A percentile compares a stretch with the other conserved stretches of the same genome.
Evolutionary conservation across 1,140 invertebrate genomes (phyloP).

Genomic region (Neuroterus valhalla): DNA sequence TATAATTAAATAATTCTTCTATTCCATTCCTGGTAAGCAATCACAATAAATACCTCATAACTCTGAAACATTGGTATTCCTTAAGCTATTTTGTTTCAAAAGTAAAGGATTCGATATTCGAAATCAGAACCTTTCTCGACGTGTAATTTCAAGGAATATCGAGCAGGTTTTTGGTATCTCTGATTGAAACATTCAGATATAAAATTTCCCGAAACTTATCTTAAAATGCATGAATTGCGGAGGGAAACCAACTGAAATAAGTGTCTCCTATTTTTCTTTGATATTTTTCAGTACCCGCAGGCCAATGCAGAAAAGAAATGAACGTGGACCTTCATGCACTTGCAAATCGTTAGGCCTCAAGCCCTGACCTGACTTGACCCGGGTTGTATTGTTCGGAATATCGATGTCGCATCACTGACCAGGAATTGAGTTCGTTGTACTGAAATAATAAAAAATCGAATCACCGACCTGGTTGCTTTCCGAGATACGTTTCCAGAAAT

Average conservation of each 20-base stretch:
- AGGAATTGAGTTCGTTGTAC: conserved; percentile 2
- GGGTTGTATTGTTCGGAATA: conserved; percentile 6
- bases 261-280: neutral
- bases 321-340: conserved; percentile 7
- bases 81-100: no score
- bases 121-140: no score
- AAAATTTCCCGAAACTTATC: neutral
- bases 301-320: conserved; percentile 11
- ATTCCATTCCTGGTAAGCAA: no score
- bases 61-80: no score
- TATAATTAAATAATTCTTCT: no score
- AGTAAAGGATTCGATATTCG: no score
- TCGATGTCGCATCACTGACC: conserved; percentile 15
- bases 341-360: conserved; percentile 26
- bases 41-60: no score
- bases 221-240: neutral
- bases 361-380: conserved; percentile 21
- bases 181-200: no score
- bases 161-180: no score
- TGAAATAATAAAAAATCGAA: conserved; percentile 20
- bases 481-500: neutral
- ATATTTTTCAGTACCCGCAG: neutral
- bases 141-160: no score
- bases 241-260: neutral
- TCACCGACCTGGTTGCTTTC: conserved; percentile 15